Evolutionary conservation across 2,797 vertebrate genomes (phyloP).

Genomic region (Characodon lateralis): DNA sequence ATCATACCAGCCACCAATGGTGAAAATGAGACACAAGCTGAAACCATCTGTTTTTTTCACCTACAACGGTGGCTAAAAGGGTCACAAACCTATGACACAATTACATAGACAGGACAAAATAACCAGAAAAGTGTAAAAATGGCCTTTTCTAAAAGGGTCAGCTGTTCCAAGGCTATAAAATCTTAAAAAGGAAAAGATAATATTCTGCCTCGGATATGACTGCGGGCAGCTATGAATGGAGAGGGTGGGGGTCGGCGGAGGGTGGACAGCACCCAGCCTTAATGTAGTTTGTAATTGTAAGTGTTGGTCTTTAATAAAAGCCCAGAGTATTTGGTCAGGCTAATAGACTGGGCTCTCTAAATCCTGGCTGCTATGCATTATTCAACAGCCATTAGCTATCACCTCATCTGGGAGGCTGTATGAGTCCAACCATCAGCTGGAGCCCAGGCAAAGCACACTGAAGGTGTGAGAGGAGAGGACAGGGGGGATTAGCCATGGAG

Average conservation of each 20-base stretch:
- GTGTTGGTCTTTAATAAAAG: constrained; percentile 83
- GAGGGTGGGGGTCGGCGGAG: constrained; percentile 21
- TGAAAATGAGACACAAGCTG: constrained; percentile 38
- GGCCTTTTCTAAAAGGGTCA: constrained; percentile 75
- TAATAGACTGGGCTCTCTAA: constrained; percentile 83
- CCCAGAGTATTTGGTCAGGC: constrained; percentile 79
- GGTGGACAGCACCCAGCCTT: constrained; percentile 69
- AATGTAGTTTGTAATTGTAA: constrained; percentile 83
- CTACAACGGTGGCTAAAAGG: constrained; percentile 67
- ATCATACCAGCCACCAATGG: constrained; percentile 20
- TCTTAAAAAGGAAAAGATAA: constrained; percentile 73
- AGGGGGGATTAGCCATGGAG: constrained; percentile 44
- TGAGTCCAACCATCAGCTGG: constrained; percentile 75
- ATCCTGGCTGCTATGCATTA: constrained; percentile 81
- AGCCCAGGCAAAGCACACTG: constrained; percentile 47
- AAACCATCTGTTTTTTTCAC: constrained; percentile 35
- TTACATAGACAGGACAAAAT: constrained; percentile 55
- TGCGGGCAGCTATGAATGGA: constrained; percentile 45
- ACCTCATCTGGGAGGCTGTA: constrained; percentile 81
- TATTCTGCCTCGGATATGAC: constrained; percentile 51
- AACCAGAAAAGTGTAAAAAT: constrained; percentile 62
- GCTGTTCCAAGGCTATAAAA: constrained; percentile 62
- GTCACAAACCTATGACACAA: constrained; percentile 62
- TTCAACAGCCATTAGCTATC: constrained; percentile 81
- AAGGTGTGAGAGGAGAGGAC: constrained; percentile 50